Evolutionary conservation across 2,113 vertebrate species (phyloP).

Genomic region (Ciconia stormi): DNA sequence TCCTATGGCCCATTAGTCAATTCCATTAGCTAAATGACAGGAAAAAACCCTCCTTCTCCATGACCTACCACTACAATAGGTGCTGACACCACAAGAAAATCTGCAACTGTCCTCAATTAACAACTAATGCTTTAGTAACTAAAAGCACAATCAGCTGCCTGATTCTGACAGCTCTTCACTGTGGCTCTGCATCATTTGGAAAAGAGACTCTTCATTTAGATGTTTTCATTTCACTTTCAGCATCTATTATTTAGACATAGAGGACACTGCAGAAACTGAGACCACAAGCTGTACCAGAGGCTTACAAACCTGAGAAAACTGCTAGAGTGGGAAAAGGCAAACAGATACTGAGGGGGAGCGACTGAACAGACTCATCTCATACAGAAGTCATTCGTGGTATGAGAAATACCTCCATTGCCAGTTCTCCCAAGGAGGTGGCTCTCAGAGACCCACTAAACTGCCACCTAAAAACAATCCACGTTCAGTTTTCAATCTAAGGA

Average conservation of each 20-base stretch:
- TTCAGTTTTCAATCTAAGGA: background rate
- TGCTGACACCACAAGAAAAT: constrained; percentile 42
- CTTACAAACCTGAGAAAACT: background rate
- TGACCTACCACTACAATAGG: background rate
- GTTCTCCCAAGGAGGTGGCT: background rate
- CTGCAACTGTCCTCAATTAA: constrained; percentile 33
- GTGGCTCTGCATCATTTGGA: background rate
- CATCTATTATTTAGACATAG: constrained; percentile 59
- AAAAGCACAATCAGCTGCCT: background rate
- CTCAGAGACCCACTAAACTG: background rate
- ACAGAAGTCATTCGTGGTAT: background rate
- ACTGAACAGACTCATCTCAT: background rate
- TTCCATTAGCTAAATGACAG: constrained; percentile 57
- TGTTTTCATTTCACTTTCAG: constrained; percentile 21
- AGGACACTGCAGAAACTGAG: constrained; percentile 19
- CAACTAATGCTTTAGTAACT: constrained; percentile 16
- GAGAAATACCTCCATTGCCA: background rate
- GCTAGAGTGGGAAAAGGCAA: background rate
- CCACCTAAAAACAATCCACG: background rate
- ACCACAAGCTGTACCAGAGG: background rate
- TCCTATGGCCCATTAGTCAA: constrained; percentile 18
- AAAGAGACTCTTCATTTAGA: background rate
- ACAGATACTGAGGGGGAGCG: background rate
- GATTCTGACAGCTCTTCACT: background rate
- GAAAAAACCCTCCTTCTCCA: background rate